Conservation (phyloP, 2,888 invertebrate species). For the Ectemnius lituratus region DNA sequence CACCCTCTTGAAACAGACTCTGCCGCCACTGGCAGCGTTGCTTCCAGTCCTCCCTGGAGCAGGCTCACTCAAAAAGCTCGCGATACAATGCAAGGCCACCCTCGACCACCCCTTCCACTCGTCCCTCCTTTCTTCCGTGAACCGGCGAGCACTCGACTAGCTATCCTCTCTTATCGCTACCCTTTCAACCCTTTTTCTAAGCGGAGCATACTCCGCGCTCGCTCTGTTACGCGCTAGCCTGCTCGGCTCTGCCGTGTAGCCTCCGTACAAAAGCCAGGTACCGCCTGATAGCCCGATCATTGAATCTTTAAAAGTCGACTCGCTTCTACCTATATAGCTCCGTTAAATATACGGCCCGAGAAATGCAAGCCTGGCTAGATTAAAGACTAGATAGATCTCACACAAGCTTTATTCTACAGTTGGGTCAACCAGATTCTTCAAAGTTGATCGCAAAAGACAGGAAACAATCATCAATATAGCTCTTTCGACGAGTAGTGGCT, state of each 20-base stretch:
- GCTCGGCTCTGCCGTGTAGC: constrained; percentile 23
- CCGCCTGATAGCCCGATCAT: constrained; percentile 51
- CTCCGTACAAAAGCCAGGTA: constrained; percentile 50
- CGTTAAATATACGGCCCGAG: no score
- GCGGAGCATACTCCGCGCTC: constrained; percentile 16
- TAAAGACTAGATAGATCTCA: no score
- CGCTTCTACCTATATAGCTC: constrained; percentile 20
- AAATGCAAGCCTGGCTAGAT: no score
- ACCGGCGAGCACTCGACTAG: constrained; percentile 40
- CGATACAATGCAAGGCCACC: constrained; percentile 66
- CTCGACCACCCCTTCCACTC: constrained; percentile 25
- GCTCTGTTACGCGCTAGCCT: constrained; percentile 6
- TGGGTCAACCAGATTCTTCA: no score
- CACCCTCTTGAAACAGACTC: constrained; percentile 55
- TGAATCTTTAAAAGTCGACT: constrained; percentile 57
- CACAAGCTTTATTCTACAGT: no score
- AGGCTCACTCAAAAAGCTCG: constrained; percentile 65
- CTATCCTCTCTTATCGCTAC: constrained; percentile 58
- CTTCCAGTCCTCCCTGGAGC: constrained; percentile 53
- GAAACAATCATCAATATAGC: no score
- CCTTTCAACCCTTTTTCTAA: constrained; percentile 61
- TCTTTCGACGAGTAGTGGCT: no score
- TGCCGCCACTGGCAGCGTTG: constrained; percentile 48
- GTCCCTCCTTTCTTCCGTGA: constrained; percentile 57
- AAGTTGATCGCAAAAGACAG: no score